Conservation (phyloP, 30 jellyfish, hydroid and myxozoan genomes). For the Aurelia coerulea region DNA sequence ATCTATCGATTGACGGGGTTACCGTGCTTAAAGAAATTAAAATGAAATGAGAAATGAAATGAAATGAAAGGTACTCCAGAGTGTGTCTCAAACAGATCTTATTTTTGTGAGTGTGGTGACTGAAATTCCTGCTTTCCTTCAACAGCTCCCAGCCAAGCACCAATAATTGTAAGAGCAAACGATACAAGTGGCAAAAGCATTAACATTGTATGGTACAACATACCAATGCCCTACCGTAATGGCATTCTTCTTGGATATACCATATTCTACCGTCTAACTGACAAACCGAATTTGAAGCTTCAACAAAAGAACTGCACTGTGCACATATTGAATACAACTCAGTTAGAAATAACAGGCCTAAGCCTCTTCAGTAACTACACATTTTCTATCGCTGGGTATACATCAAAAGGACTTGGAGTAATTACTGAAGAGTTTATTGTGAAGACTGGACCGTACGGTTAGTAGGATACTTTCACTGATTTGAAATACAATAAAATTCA, state of each 20-base stretch:
- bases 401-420: slow-evolving; percentile 69
- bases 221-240: slow-evolving; percentile 35
- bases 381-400: slow-evolving; percentile 57
- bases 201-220: slow-evolving; percentile 35
- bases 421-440: slow-evolving; percentile 15
- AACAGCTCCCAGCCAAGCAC: slow-evolving; percentile 61
- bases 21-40: no score
- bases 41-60: no score
- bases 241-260: slow-evolving; percentile 67
- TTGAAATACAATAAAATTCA: neutral
- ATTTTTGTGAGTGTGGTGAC: no score
- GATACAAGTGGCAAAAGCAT: slow-evolving; percentile 69
- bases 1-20: no score
- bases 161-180: slow-evolving; percentile 36
- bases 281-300: neutral
- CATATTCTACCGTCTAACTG: slow-evolving; percentile 35
- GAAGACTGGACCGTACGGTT: slow-evolving; percentile 72
- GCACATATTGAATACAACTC: neutral
- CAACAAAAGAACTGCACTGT: slow-evolving; percentile 22
- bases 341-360: slow-evolving; percentile 25
- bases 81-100: no score
- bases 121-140: neutral
- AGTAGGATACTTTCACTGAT: neutral
- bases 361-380: slow-evolving; percentile 32
- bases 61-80: no score